A percentile compares a stretch with the other conserved stretches of the same genome.
These are phyloP conservation scores for Cryptocheilus praepositus DNA, from an alignment of 2,888 invertebrate species.

Conservation along the genomic window DNA sequence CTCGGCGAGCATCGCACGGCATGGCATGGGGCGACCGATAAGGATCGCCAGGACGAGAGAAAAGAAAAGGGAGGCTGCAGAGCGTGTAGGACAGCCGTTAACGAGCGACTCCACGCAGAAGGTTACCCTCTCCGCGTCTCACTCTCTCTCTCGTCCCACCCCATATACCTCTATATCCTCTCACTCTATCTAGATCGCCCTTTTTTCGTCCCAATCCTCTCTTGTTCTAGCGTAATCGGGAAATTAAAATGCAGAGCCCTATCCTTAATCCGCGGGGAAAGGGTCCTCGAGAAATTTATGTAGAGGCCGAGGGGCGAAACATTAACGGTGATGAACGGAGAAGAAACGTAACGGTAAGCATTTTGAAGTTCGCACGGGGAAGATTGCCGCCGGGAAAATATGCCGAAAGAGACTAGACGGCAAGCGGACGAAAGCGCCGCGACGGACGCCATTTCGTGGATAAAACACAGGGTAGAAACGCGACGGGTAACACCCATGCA, in stretches of 20 bases:
- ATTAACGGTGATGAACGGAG: no score
- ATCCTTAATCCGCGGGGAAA: no score
- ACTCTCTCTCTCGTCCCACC: not conserved
- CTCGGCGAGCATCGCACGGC: slow-evolving; percentile 42
- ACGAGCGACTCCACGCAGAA: slow-evolving; percentile 57
- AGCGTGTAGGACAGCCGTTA: slow-evolving; percentile 60
- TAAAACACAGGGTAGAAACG: slow-evolving; percentile 29
- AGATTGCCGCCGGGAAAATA: no score
- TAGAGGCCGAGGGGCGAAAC: no score
- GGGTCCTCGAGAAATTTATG: no score
- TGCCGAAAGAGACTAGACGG: no score
- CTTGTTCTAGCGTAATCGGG: slow-evolving; percentile 3
- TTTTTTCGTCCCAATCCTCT: not conserved
- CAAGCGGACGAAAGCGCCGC: not conserved
- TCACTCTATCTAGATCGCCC: slow-evolving; percentile 15
- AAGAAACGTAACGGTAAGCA: no score
- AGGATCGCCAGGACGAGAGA: slow-evolving; percentile 55
- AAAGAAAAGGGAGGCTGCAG: slow-evolving; percentile 41
- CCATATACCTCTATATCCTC: slow-evolving; percentile 7
- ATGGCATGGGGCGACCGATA: slow-evolving; percentile 50
- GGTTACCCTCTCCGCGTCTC: slow-evolving; percentile 24
- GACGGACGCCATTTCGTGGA: slow-evolving; percentile 33
- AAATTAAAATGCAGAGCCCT: slow-evolving; percentile 1
- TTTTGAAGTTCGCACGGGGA: no score
- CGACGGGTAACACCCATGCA: slow-evolving; percentile 17